phyloP scores from a whole-genome alignment of 2,797 vertebrate species.

The Anguilla marmorata region DNA sequence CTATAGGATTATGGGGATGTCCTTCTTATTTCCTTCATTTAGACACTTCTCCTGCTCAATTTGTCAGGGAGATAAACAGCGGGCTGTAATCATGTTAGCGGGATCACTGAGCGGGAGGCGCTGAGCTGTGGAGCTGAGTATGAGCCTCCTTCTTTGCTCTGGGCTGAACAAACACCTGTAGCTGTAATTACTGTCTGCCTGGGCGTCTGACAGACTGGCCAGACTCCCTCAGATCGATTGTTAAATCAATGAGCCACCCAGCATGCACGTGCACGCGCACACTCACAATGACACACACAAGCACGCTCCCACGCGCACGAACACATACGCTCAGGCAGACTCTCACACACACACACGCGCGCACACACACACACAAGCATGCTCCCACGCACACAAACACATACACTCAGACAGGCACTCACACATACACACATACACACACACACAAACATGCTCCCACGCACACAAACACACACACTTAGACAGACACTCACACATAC shows the following conservation, averaged over 20 bases:
- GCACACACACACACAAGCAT: neutral
- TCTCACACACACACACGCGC: neutral
- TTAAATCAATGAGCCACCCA: neutral
- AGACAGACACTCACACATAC: neutral
- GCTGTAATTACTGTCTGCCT: conserved; percentile 23
- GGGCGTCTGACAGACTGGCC: conserved; percentile 14
- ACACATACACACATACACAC: neutral
- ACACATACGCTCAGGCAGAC: neutral
- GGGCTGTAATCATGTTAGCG: conserved; percentile 17
- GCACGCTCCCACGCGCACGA: neutral
- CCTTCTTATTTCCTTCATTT: conserved; percentile 13
- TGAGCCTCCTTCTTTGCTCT: neutral
- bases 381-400: neutral
- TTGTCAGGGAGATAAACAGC: conserved; percentile 15
- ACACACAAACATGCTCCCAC: neutral
- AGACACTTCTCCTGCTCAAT: neutral
- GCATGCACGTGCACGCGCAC: neutral
- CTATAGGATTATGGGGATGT: conserved; percentile 17
- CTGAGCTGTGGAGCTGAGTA: neutral
- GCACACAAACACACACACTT: neutral
- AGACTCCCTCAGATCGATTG: conserved; percentile 12
- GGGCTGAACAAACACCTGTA: conserved; percentile 23
- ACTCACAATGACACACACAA: neutral
- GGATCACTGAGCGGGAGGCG: conserved; percentile 6
- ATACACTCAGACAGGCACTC: neutral